Conservation (phyloP, 2,888 invertebrate genomes). For the Brenthis ino region DNA sequence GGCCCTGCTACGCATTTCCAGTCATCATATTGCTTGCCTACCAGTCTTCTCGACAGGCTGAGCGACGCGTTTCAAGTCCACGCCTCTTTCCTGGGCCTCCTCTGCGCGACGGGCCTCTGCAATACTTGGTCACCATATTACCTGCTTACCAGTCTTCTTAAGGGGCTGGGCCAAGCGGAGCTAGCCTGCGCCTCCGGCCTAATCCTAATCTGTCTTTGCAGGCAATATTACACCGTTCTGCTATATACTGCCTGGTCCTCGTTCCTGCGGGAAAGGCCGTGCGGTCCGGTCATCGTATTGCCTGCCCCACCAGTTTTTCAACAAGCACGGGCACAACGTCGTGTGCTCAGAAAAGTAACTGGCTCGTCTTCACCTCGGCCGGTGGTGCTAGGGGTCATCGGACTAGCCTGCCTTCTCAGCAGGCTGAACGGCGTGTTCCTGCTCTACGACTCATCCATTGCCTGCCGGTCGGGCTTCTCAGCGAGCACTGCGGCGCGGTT, state of each 20-base stretch:
- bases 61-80: not conserved
- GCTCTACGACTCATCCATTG: not conserved
- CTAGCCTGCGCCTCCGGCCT: not conserved
- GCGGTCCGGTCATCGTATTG: no score
- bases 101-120: not conserved
- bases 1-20: not conserved
- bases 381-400: no score
- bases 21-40: not conserved
- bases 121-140: not conserved
- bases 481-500: not conserved
- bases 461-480: not conserved
- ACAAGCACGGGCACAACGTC: no score
- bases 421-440: not conserved
- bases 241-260: not conserved
- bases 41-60: not conserved
- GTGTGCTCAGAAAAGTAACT: no score
- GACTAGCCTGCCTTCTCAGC: not conserved
- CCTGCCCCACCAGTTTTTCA: no score
- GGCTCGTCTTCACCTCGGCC: no score
- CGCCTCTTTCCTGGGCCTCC: not conserved
- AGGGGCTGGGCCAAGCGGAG: not conserved
- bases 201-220: not conserved
- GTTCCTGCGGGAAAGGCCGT: no score
- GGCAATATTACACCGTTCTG: not conserved
- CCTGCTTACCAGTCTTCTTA: not conserved